Evolutionary conservation across 2,888 invertebrate species (phyloP).

Genomic region (Dusona sp.): DNA sequence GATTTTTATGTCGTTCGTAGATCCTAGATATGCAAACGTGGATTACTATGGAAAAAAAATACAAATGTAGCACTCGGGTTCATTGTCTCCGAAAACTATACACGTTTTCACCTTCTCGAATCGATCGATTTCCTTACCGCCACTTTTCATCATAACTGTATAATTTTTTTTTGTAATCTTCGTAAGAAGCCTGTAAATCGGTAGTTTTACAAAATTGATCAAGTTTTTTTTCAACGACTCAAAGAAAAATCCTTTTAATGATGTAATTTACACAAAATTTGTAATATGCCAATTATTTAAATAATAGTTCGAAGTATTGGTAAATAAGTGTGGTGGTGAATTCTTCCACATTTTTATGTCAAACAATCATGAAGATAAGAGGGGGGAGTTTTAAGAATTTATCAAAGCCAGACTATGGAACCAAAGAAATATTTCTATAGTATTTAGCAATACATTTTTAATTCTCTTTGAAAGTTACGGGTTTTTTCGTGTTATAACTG

Average conservation of each 20-base stretch:
- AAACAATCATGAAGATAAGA: no score
- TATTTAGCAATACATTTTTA: background rate
- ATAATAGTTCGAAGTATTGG: no score
- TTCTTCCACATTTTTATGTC: no score
- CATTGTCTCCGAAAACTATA: conserved; percentile 62
- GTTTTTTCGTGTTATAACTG: background rate
- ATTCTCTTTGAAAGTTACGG: background rate
- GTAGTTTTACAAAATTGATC: background rate
- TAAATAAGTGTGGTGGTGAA: no score
- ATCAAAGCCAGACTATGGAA: no score
- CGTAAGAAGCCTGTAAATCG: background rate
- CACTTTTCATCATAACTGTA: conserved; percentile 4
- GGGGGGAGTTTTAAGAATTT: no score
- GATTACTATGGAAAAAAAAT: conserved; percentile 21
- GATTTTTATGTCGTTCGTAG: conserved; percentile 36
- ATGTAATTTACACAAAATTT: no score
- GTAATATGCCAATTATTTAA: no score
- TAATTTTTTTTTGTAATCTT: background rate
- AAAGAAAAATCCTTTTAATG: no score
- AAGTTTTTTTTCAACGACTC: background rate
- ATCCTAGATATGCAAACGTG: conserved; percentile 59
- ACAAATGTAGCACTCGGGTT: conserved; percentile 30
- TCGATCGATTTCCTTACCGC: conserved; percentile 54
- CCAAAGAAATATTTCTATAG: no score
- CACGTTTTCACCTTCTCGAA: conserved; percentile 60